Evolutionary conservation across 2,888 invertebrate genomes (phyloP).

Genomic region (Polylopha cassiicola): DNA sequence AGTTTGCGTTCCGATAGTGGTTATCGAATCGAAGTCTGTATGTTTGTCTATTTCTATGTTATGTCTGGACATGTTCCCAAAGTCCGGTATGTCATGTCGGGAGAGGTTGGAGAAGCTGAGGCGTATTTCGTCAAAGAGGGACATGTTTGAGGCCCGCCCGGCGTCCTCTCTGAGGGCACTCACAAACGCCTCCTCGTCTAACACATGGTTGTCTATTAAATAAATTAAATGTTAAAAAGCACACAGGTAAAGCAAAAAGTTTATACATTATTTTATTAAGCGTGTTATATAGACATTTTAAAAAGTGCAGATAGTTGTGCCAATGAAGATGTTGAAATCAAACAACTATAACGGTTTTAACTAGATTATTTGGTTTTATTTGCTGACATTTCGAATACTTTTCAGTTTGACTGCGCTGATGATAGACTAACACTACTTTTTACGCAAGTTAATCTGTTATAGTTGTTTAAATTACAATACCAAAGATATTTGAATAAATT

Average conservation of each 20-base stretch:
- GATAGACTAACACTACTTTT: no score
- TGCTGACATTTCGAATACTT: no score
- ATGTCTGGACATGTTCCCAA: slow-evolving; percentile 47
- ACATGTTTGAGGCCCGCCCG: slow-evolving; percentile 58
- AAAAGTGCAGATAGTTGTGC: no score
- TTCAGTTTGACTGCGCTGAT: no score
- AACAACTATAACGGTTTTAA: no score
- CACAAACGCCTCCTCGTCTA: slow-evolving; percentile 63
- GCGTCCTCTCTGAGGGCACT: slow-evolving; percentile 56
- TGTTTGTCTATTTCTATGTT: slow-evolving; percentile 30
- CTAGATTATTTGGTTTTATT: no score
- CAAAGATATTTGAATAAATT: no score
- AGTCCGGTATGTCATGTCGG: slow-evolving; percentile 36
- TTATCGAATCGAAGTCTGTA: slow-evolving; percentile 32
- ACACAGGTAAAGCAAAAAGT: slow-evolving; percentile 9
- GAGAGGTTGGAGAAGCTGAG: slow-evolving; percentile 56
- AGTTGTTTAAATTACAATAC: no score
- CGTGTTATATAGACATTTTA: no score
- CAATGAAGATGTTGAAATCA: no score
- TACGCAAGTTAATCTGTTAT: no score
- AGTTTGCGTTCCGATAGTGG: slow-evolving; percentile 39
- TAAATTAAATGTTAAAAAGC: slow-evolving; percentile 11
- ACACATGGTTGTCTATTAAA: slow-evolving; percentile 51
- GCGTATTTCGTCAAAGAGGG: slow-evolving; percentile 64
- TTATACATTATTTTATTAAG: not conserved